Percentiles rank a stretch among this genome's conserved stretches.
Evolutionary conservation across 2,797 vertebrate genomes (phyloP).

Genomic region (Scyliorhinus canicula): DNA sequence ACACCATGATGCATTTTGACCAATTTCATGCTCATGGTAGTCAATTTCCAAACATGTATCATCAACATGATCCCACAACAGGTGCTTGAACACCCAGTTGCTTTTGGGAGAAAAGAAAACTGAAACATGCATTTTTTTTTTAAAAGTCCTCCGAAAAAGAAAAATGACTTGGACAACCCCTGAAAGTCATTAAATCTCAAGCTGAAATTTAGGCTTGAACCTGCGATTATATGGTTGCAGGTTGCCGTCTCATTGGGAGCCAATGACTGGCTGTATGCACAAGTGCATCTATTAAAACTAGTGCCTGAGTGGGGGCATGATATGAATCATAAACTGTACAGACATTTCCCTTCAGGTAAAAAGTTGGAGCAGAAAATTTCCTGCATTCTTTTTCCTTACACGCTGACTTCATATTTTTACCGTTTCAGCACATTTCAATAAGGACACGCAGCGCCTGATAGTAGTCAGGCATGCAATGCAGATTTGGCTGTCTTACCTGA

Average conservation of each 20-base stretch:
- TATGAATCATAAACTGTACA: background rate
- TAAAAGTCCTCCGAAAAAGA: background rate
- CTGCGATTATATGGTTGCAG: background rate
- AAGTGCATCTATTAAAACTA: background rate
- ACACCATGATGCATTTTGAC: background rate
- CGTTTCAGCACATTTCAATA: background rate
- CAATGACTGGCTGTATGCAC: background rate
- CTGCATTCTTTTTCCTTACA: background rate
- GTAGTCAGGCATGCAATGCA: background rate
- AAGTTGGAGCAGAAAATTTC: background rate
- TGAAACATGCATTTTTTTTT: background rate
- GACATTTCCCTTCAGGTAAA: background rate
- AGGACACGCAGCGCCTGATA: background rate
- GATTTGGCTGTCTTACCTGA: background rate
- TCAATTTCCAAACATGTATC: background rate
- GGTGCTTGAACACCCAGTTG: background rate
- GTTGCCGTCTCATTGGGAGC: background rate
- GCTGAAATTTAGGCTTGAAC: background rate
- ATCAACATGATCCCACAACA: background rate
- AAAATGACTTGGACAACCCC: background rate
- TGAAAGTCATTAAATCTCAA: background rate
- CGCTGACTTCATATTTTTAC: background rate
- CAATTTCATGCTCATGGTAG: background rate
- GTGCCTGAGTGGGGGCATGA: background rate
- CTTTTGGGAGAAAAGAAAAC: background rate